Percentiles rank a stretch among this genome's conserved stretches.
These are phyloP conservation scores for Muricea muricata DNA, from an alignment of 92 coral and sea anemone genomes.

Conservation along the genomic window DNA sequence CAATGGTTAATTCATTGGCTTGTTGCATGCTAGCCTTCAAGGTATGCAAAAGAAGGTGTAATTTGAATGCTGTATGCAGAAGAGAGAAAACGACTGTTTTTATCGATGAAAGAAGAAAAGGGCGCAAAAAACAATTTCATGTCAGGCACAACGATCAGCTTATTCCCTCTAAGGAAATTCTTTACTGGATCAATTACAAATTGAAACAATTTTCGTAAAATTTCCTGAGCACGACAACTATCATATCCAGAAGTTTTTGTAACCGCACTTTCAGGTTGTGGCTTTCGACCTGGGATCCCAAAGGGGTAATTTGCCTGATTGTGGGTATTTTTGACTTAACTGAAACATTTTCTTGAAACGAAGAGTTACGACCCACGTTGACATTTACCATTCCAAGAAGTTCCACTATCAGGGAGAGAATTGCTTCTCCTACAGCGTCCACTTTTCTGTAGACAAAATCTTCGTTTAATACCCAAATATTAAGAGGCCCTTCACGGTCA, in stretches of 20 bases:
- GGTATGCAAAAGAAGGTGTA: slow-evolving; percentile 50
- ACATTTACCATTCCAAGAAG: background rate
- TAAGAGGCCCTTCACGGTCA: background rate
- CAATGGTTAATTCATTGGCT: background rate
- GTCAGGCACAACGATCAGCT: slow-evolving; percentile 46
- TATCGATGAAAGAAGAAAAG: slow-evolving; percentile 45
- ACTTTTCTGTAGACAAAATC: background rate
- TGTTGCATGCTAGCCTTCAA: slow-evolving; percentile 1
- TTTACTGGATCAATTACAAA: slow-evolving; percentile 22
- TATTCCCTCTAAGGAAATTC: slow-evolving; percentile 22
- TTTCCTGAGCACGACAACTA: background rate
- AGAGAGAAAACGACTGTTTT: background rate
- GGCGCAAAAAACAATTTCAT: slow-evolving; percentile 36
- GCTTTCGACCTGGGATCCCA: background rate
- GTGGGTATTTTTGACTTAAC: background rate
- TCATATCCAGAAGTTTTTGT: background rate
- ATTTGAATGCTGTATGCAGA: slow-evolving; percentile 35
- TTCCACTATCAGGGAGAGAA: background rate
- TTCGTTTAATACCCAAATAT: background rate
- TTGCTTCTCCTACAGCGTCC: background rate
- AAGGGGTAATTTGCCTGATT: background rate
- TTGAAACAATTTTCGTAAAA: slow-evolving; percentile 19
- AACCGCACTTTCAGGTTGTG: background rate
- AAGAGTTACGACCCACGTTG: background rate
- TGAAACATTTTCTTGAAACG: background rate